A percentile compares a stretch with the other conserved stretches of the same genome.
These are phyloP conservation scores for Penaeus chinensis DNA, from an alignment of 1,140 invertebrate species.

Conservation along the genomic window DNA sequence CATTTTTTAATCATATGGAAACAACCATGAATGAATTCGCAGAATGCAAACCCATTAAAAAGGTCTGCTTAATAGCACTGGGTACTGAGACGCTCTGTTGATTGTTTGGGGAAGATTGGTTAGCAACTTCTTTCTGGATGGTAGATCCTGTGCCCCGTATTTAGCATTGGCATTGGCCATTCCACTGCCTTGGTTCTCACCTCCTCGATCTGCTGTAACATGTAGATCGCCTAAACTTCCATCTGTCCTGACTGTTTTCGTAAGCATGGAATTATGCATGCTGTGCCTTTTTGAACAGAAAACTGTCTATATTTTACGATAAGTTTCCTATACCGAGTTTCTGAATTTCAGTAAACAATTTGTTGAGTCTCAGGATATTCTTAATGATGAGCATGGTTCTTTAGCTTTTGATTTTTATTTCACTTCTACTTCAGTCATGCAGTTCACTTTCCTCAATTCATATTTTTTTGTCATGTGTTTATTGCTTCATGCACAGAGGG, in stretches of 20 bases:
- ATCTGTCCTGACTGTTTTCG: constrained; percentile 7
- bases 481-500: constrained; percentile 66
- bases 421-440: constrained; percentile 48
- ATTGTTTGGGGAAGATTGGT: constrained; percentile 21
- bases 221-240: not conserved
- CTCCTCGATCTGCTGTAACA: constrained; percentile 17
- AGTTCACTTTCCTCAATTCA: constrained; percentile 45
- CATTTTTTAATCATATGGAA: not conserved
- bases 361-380: too few species aligned
- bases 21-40: not conserved
- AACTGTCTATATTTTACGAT: constrained; percentile 26
- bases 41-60: not conserved
- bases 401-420: constrained; percentile 35
- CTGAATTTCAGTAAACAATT: too few species aligned
- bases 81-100: constrained; percentile 40
- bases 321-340: constrained; percentile 7
- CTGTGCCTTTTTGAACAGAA: constrained; percentile 32
- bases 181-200: constrained; percentile 52
- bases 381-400: not conserved
- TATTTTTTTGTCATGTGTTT: constrained; percentile 65
- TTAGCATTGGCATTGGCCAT: constrained; percentile 60
- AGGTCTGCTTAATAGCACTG: not conserved
- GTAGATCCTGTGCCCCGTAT: constrained; percentile 30
- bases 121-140: constrained; percentile 48
- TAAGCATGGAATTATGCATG: constrained; percentile 49